These are phyloP conservation scores for Aplochiton taeniatus DNA, from an alignment of 2,797 vertebrate species.

Conservation along the genomic window DNA sequence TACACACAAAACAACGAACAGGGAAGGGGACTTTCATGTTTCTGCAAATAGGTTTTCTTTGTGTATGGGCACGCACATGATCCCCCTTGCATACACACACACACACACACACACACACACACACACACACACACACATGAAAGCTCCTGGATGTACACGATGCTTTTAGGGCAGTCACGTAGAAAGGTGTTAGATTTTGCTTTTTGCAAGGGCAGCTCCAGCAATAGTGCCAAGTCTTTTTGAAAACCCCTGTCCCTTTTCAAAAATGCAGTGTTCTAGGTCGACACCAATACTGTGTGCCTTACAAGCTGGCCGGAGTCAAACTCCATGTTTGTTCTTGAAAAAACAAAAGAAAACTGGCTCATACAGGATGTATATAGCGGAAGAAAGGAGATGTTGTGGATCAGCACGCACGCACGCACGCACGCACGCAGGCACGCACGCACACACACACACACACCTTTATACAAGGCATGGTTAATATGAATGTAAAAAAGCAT, in stretches of 20 bases:
- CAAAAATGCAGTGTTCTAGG: constrained; percentile 17
- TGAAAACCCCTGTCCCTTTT: constrained; percentile 54
- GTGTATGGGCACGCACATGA: constrained; percentile 7
- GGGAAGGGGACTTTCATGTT: constrained; percentile 30
- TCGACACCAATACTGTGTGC: constrained; percentile 4
- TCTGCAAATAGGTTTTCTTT: constrained; percentile 33
- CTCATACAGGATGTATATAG: too few relatives aligned
- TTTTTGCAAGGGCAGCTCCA: constrained; percentile 13
- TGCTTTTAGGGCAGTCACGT: constrained; percentile 47
- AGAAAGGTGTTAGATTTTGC: constrained; percentile 45
- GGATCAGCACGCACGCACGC: too few relatives aligned
- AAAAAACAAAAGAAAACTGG: too few relatives aligned
- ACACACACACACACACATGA: not conserved
- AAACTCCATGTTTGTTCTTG: not conserved
- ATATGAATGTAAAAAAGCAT: too few relatives aligned
- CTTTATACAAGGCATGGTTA: too few relatives aligned
- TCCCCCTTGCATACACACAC: constrained; percentile 1
- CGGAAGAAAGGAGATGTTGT: too few relatives aligned
- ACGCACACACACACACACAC: too few relatives aligned
- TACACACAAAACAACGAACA: constrained; percentile 18
- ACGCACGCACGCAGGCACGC: too few relatives aligned
- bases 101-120: constrained; percentile 12
- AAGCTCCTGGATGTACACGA: constrained; percentile 5
- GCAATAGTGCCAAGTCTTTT: constrained; percentile 24
- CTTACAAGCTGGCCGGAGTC: constrained; percentile 13